A percentile compares a stretch with the other conserved stretches of the same genome.
These are phyloP conservation scores for Eurytoma californica DNA, from an alignment of 2,888 invertebrate genomes.

Conservation along the genomic window DNA sequence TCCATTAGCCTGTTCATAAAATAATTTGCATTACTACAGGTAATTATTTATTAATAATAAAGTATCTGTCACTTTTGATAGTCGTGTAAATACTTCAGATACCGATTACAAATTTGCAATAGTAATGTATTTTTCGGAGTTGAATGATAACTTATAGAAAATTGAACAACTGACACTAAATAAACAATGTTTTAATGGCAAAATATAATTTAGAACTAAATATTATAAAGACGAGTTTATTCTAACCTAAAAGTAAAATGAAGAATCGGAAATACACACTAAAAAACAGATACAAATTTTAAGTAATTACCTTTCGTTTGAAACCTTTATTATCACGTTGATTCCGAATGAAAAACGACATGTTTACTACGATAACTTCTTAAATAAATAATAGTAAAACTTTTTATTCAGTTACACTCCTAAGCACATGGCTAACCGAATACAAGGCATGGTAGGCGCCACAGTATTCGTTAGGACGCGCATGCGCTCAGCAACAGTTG, in stretches of 20 bases:
- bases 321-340: slow-evolving; percentile 58
- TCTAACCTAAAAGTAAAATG: slow-evolving; percentile 42
- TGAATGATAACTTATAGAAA: not conserved
- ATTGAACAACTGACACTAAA: not conserved
- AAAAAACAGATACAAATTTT: not conserved
- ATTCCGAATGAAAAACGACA: slow-evolving; percentile 71
- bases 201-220: not conserved
- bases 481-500: not conserved
- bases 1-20: slow-evolving; percentile 37
- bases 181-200: not conserved
- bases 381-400: slow-evolving; percentile 15
- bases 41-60: not conserved
- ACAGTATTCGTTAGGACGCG: not conserved
- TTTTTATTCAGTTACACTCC: not conserved
- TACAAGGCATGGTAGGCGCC: not conserved
- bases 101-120: not conserved
- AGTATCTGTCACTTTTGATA: not conserved
- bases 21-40: not conserved
- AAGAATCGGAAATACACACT: not conserved
- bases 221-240: slow-evolving; percentile 10
- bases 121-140: not conserved
- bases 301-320: slow-evolving; percentile 67
- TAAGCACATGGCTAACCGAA: slow-evolving; percentile 34
- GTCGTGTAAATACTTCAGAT: not conserved
- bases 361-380: slow-evolving; percentile 47